phyloP scores from a whole-genome alignment of 2,113 vertebrate genomes.

The Heterochromis multidens region DNA sequence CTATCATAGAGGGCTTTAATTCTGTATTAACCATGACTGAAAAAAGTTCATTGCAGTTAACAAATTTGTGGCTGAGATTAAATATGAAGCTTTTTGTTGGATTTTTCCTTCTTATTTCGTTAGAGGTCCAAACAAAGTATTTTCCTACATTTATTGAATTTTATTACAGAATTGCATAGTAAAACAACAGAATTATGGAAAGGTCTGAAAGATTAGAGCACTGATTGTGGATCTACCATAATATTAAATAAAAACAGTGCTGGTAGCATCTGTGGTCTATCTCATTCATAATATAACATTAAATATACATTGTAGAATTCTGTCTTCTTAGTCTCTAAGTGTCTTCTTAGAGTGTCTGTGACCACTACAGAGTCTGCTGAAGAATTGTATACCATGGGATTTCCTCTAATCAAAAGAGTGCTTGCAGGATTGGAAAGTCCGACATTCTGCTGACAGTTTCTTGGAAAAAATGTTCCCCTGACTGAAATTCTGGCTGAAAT shows the following conservation, averaged over 20 bases:
- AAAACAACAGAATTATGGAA: neutral
- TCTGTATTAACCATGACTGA: neutral
- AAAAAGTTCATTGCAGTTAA: neutral
- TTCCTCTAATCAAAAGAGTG: neutral
- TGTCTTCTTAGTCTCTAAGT: too few species aligned
- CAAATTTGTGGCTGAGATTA: accelerated
- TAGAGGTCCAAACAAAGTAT: neutral
- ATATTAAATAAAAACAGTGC: neutral
- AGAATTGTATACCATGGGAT: accelerated
- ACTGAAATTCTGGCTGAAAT: neutral
- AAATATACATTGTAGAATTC: neutral
- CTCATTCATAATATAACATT: neutral
- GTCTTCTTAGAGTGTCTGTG: neutral
- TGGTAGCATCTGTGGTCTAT: neutral
- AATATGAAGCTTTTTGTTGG: neutral
- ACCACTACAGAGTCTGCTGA: neutral
- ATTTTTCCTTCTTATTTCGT: accelerated
- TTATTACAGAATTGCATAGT: neutral
- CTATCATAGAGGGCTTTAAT: neutral
- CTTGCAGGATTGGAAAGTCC: neutral
- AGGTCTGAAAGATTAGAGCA: neutral
- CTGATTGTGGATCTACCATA: neutral
- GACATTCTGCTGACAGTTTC: neutral
- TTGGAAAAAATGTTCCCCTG: neutral
- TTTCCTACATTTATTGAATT: too few species aligned